Conservation (phyloP, 2,113 vertebrate species). For the Lasiurus cinereus region DNA sequence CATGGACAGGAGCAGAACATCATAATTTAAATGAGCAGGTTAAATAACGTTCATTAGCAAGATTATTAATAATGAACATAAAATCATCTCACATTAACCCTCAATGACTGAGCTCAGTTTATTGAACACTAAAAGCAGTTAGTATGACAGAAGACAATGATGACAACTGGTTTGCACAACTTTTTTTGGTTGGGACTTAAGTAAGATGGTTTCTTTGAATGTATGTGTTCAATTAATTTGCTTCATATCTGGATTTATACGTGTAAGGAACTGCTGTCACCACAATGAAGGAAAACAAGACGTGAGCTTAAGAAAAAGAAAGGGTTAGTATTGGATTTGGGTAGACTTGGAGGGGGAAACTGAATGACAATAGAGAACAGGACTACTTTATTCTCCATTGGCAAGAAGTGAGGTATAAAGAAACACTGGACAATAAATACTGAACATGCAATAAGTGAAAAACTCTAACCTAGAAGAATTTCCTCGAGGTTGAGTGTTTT, state of each 20-base stretch:
- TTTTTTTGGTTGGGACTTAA: neutral
- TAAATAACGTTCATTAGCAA: neutral
- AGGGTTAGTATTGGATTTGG: neutral
- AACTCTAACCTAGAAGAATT: conserved; percentile 13
- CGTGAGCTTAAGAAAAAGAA: neutral
- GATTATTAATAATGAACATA: conserved; percentile 33
- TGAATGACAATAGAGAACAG: neutral
- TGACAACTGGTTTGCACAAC: neutral
- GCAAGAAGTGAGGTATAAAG: neutral
- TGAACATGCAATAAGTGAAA: neutral
- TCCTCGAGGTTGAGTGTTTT: neutral
- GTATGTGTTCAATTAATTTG: conserved; percentile 34
- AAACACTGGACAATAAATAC: neutral
- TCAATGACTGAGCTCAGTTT: neutral
- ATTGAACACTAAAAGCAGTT: neutral
- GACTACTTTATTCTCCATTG: neutral
- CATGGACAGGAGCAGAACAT: neutral
- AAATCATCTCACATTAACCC: conserved; percentile 22
- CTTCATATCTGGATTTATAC: neutral
- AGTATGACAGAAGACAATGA: neutral
- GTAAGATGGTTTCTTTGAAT: neutral
- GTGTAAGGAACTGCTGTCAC: neutral
- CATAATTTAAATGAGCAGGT: neutral
- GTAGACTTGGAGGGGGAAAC: neutral
- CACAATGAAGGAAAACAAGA: neutral